Conservation (phyloP, 1,140 invertebrate species). For the Eriosoma lanigerum region DNA sequence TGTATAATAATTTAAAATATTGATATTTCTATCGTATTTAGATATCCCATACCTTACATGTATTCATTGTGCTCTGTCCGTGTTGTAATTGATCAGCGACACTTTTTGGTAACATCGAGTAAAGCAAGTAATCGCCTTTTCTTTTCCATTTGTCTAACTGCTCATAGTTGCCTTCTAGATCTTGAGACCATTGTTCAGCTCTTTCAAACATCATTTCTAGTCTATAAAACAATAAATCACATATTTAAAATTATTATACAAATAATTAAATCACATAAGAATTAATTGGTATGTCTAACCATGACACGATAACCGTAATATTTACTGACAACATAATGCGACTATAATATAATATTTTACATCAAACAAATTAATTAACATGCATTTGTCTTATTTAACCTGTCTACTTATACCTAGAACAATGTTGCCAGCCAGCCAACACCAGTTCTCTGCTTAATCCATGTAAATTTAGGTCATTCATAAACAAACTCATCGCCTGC, state of each 20-base stretch:
- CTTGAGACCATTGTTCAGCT: conserved; percentile 72
- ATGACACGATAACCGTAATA: too few species aligned
- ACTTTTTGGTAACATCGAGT: conserved; percentile 87
- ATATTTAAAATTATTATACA: too few species aligned
- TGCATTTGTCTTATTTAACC: too few species aligned
- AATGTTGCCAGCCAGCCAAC: conserved; percentile 82
- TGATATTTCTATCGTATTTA: too few species aligned
- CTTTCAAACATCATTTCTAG: conserved; percentile 80
- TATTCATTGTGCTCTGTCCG: conserved; percentile 75
- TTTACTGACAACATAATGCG: too few species aligned
- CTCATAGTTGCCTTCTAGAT: conserved; percentile 71
- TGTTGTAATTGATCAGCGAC: conserved; percentile 71
- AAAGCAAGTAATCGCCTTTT: conserved; percentile 81
- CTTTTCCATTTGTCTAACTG: conserved; percentile 81
- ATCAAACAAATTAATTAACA: too few species aligned
- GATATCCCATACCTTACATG: conserved; percentile 66
- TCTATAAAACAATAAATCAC: conserved; percentile 57
- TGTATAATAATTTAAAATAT: too few species aligned
- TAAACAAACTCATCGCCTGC: conserved; percentile 72
- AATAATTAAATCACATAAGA: too few species aligned
- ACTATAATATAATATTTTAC: too few species aligned
- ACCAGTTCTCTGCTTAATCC: conserved; percentile 83
- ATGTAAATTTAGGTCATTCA: conserved; percentile 85
- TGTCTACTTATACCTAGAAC: conserved; percentile 74
- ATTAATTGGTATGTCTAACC: too few species aligned